phyloP scores from a whole-genome alignment of 2,888 invertebrate genomes.

The Sepiola atlantica region DNA sequence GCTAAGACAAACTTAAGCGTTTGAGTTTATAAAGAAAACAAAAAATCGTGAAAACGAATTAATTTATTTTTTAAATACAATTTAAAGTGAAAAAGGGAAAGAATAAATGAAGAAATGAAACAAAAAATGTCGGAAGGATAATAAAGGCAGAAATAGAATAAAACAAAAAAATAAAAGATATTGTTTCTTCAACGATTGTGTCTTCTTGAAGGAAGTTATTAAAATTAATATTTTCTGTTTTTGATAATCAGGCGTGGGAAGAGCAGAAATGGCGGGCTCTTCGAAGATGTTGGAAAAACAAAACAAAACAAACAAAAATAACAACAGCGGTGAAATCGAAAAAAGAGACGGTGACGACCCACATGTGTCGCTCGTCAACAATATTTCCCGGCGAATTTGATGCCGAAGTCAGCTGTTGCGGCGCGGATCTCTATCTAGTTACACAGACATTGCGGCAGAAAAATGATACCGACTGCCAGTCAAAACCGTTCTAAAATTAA shows the following conservation, averaged over 20 bases:
- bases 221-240: neutral
- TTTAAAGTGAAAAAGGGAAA: no score
- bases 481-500: neutral
- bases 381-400: neutral
- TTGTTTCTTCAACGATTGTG: no score
- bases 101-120: no score
- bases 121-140: no score
- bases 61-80: no score
- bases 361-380: neutral
- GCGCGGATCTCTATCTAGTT: neutral
- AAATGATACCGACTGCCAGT: neutral
- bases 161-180: no score
- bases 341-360: neutral
- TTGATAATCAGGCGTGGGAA: neutral
- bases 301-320: no score
- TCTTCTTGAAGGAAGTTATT: neutral
- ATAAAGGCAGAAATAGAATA: no score
- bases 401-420: neutral
- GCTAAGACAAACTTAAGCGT: no score
- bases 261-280: neutral
- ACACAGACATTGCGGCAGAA: neutral
- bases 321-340: neutral
- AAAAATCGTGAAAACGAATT: no score
- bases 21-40: no score
- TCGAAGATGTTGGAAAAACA: neutral